Base-by-base conservation (phyloP, 2,888 invertebrate genomes). In the Oegoconia quadripuncta region DNA sequence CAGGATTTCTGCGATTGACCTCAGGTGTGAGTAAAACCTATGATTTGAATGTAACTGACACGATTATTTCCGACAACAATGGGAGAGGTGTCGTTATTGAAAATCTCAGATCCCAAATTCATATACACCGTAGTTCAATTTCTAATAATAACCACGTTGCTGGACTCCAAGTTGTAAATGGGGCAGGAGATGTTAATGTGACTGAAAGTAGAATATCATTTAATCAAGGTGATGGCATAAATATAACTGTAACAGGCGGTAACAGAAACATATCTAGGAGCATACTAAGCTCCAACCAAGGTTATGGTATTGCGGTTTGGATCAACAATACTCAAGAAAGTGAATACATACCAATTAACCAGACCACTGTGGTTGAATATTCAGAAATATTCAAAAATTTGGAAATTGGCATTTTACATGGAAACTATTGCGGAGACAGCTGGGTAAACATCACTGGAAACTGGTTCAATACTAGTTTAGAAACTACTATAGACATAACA, bases 41-140 rank as follows among this genome's bases (percentile, higher is more conserved):
- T 69, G 98, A 98, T 73, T 84, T 98, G 37, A 95, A 95, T 59
- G 90, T 99, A 12, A 93, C 94, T 0, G 93, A 95, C 59, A 94
- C 96, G 1, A 91, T 92, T 22, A 91, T 99, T 42, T 92, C 93
- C 2, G 93, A 95, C 69, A 99, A 99, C 80, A 93, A 93, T 52
- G 98, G 98, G 0, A 92, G 97, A 67, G 99, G 99, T n/a, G 91
- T 99, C 34, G 95, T 91, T n/a, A 91, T 96, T 9, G 96, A 97
- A 73, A 96, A 97, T 71, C 88, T 98, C 38, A 90, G 98, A 62
- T 96, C 96, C 11, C 94, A 94, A 66, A 77, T 97, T n/a, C 93
- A 95, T 69, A 89, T 98, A 33, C 93, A 96, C 60, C 90, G 93
- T 25, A 93, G 94, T 8, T 92, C 93, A 0, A 91, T 98, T 34